Evolutionary conservation across 2,888 invertebrate species (phyloP), one percentile per base, ranked within the genome.

Genomic region (Zhengitettix transpicula): DNA sequence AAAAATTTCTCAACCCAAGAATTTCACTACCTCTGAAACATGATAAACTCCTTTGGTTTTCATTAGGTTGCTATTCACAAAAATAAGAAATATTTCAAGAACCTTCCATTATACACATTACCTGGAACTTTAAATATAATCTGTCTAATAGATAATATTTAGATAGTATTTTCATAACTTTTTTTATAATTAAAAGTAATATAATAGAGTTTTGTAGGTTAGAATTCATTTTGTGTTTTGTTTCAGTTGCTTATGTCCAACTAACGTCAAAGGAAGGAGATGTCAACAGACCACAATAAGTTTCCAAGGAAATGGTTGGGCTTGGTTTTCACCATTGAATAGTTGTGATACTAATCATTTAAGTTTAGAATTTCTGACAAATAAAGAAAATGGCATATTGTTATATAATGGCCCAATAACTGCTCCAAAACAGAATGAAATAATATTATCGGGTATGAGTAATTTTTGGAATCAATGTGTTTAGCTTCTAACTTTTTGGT

Each of bases 361-460:
- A 52, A 77, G 77, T 63, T 69, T 82, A 52, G 79, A 81, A 67
- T 79, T 82, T 68, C 73, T 79, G 64, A 79, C 81, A 0, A 67
- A 70, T 60, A 70, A 71, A 61, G 70, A 74, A 40, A 74, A 78
- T 66, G 80, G 79, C 1, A 69, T 81, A 14, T 68, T 81, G 42
- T 71, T 82, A 60, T 81, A 81, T 70, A 80, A 81, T 67, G 81
- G 81, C 55, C 81, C 81, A 11, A 74, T 76, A 60, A 72, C 72
- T 10, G 71, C 73, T 47, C 75, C 75, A 16, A 72, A 74, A 62
- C 64, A 68, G 55, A 72, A 73, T 57, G 74, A 74, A 66, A 65
- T 69, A 17, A 67, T 71, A 17, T 61, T 69, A 10, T 68, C 69
- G 55, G 47, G 47, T 47, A 47, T 14, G 12, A 14, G 8, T 1